Conservation (phyloP, 1,140 invertebrate genomes). For the Armadillidium nasatum region DNA sequence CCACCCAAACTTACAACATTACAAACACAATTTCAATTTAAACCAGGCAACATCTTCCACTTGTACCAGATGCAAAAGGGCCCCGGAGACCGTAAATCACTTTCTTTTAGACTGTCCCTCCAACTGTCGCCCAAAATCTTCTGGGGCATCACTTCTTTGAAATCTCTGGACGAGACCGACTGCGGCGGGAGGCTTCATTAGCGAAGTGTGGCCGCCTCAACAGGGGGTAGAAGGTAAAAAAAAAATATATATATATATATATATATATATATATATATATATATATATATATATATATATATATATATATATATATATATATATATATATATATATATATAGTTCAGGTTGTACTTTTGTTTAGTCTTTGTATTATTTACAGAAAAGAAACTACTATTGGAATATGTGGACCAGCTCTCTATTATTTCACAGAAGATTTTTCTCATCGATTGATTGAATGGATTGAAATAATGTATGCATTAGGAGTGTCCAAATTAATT, state of each 20-base stretch:
- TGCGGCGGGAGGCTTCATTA: too few species aligned
- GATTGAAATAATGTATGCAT: conserved; percentile 22
- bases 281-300: background rate
- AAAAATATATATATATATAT: background rate
- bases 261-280: background rate
- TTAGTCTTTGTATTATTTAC: background rate
- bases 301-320: background rate
- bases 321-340: background rate
- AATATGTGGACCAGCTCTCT: conserved; percentile 24
- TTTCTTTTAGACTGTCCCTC: too few species aligned
- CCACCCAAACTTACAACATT: too few species aligned
- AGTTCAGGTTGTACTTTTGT: background rate
- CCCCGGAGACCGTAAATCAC: too few species aligned
- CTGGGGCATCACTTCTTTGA: too few species aligned
- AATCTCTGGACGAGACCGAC: too few species aligned
- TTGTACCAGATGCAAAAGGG: too few species aligned
- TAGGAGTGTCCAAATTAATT: conserved; percentile 17
- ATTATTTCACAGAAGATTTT: conserved; percentile 29
- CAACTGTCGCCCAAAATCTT: too few species aligned
- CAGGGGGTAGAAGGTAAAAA: too few species aligned
- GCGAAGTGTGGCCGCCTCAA: too few species aligned
- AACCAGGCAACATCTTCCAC: too few species aligned
- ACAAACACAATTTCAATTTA: too few species aligned
- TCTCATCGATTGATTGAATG: conserved; percentile 24
- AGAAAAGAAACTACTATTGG: background rate